Conservation (phyloP, 1,140 invertebrate genomes). For the Heliothis subflexa region DNA sequence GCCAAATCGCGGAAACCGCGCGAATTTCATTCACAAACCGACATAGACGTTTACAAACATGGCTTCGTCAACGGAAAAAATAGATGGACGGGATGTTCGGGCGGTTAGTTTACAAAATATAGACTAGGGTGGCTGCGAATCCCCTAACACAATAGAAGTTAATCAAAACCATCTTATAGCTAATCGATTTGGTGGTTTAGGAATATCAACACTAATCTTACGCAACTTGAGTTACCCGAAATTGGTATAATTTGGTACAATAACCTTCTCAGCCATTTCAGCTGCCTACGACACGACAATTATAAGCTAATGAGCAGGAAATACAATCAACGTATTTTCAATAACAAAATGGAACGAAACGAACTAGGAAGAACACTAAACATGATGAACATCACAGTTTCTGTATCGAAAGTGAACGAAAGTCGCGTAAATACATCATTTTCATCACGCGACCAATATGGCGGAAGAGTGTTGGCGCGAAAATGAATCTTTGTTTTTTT, state of each 20-base stretch:
- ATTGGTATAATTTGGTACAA: not conserved
- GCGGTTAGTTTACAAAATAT: constrained; percentile 79
- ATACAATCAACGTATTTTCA: constrained; percentile 30
- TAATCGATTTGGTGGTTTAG: constrained; percentile 5
- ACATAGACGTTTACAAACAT: constrained; percentile 80
- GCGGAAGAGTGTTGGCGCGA: constrained; percentile 46
- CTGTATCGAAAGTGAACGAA: constrained; percentile 47
- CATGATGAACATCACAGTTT: constrained; percentile 47
- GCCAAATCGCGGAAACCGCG: constrained; percentile 78
- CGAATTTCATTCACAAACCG: constrained; percentile 82
- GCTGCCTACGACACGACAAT: not conserved
- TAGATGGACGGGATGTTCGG: constrained; percentile 75
- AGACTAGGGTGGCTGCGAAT: constrained; percentile 70
- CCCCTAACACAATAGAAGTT: constrained; percentile 44
- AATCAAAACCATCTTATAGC: constrained; percentile 42
- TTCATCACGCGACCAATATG: constrained; percentile 46
- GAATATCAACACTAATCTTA: constrained; percentile 32
- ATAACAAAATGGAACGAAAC: constrained; percentile 37
- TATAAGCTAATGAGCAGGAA: constrained; percentile 29
- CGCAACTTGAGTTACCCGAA: too few species aligned
- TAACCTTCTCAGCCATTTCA: not conserved
- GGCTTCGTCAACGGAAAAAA: constrained; percentile 78
- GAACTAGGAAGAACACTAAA: constrained; percentile 33
- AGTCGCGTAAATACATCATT: constrained; percentile 47
- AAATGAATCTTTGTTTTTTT: constrained; percentile 48